A percentile compares a stretch with the other conserved stretches of the same genome.
Conservation (phyloP, 2,797 vertebrate species). For the Aulostomus chinensis region DNA sequence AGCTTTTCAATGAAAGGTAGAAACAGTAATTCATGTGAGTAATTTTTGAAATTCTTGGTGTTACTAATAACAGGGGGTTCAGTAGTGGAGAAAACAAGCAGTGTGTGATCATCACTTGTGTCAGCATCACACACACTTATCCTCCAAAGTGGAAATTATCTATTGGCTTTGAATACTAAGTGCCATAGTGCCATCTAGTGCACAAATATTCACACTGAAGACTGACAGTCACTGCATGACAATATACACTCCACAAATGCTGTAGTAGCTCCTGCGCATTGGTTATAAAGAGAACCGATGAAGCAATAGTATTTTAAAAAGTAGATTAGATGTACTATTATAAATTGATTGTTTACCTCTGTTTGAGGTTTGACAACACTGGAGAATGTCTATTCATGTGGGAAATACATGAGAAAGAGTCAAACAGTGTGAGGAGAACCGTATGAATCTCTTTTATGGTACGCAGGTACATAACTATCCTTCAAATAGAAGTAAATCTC, state of each 20-base stretch:
- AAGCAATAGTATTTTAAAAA: too few relatives aligned
- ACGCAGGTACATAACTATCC: too few relatives aligned
- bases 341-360: conserved; percentile 17
- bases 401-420: too few relatives aligned
- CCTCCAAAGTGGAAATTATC: conserved; percentile 58
- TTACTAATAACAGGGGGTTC: conserved; percentile 43
- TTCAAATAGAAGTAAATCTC: too few relatives aligned
- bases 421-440: too few relatives aligned
- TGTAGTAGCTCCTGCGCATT: too few relatives aligned
- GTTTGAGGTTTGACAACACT: conserved; percentile 35
- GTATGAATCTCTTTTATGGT: too few relatives aligned
- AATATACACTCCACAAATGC: too few relatives aligned
- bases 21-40: conserved; percentile 32
- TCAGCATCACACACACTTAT: conserved; percentile 38
- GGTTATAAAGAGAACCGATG: too few relatives aligned
- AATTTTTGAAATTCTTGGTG: conserved; percentile 25
- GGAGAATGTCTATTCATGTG: conserved; percentile 56
- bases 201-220: conserved; percentile 60
- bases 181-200: conserved; percentile 82
- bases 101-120: conserved; percentile 62
- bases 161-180: conserved; percentile 67
- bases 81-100: conserved; percentile 53
- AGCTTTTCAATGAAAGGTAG: conserved; percentile 34
- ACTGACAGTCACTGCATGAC: conserved; percentile 20
- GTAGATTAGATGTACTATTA: conserved; percentile 6